phyloP scores from a whole-genome alignment of 2,113 vertebrate species.

The Sinocyclocheilus grahami region DNA sequence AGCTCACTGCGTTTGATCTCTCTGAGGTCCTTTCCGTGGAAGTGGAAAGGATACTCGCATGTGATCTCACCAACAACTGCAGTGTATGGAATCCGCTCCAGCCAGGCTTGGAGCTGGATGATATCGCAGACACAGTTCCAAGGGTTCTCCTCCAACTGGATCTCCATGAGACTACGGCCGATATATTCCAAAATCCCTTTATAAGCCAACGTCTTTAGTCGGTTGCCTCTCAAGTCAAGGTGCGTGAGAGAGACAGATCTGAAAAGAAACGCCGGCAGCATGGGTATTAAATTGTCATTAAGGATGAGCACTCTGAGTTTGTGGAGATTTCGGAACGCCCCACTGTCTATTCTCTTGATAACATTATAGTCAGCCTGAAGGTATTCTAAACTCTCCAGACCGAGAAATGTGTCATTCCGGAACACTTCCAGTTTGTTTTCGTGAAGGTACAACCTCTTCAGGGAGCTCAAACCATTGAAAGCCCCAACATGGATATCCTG shows the following conservation, averaged over 20 bases:
- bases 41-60: slow-evolving; percentile 96
- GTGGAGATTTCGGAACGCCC: slow-evolving; percentile 92
- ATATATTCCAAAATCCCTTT: slow-evolving; percentile 94
- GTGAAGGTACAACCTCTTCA: slow-evolving; percentile 94
- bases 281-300: slow-evolving; percentile 97
- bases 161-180: slow-evolving; percentile 94
- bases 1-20: slow-evolving; percentile 92
- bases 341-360: slow-evolving; percentile 95
- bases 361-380: slow-evolving; percentile 98
- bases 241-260: slow-evolving; percentile 97
- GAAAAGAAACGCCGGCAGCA: slow-evolving; percentile 93
- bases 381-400: slow-evolving; percentile 94
- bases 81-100: slow-evolving; percentile 94
- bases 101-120: slow-evolving; percentile 91
- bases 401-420: slow-evolving; percentile 95
- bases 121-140: slow-evolving; percentile 98
- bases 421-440: slow-evolving; percentile 98
- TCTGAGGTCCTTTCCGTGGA: slow-evolving; percentile 94
- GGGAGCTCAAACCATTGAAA: slow-evolving; percentile 89
- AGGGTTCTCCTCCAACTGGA: slow-evolving; percentile 97
- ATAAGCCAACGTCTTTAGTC: slow-evolving; percentile 93
- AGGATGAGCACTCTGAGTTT: slow-evolving; percentile 96
- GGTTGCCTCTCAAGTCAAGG: slow-evolving; percentile 95
- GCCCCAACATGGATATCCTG: slow-evolving; percentile 97
- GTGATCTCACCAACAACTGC: slow-evolving; percentile 96